Conservation (phyloP, 1,140 invertebrate genomes). For the Lepidurus apus region DNA sequence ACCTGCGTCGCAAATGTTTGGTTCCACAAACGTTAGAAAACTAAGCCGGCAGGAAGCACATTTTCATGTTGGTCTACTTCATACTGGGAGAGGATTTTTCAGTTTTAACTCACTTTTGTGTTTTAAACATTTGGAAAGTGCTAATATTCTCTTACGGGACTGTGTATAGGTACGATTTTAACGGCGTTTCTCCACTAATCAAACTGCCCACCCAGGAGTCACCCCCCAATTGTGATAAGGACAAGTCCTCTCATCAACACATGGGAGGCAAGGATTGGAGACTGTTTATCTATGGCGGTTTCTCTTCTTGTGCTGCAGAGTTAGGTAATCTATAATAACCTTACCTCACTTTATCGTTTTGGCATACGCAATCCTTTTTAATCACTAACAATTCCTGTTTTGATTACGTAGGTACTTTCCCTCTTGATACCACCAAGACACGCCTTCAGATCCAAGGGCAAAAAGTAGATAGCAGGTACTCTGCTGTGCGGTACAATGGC, state of each 20-base stretch:
- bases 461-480: constrained; percentile 67
- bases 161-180: neutral
- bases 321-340: constrained; percentile 62
- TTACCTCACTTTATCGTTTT: neutral
- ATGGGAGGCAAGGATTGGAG: constrained; percentile 57
- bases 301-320: constrained; percentile 88
- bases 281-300: constrained; percentile 87
- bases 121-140: too few species aligned
- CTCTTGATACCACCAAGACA: constrained; percentile 93
- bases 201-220: neutral
- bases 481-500: constrained; percentile 74
- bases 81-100: too few species aligned
- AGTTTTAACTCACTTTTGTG: too few species aligned
- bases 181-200: neutral
- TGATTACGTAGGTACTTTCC: constrained; percentile 82
- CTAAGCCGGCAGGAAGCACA: too few species aligned
- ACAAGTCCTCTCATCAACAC: constrained; percentile 27
- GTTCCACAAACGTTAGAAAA: too few species aligned
- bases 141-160: too few species aligned
- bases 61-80: too few species aligned
- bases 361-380: neutral
- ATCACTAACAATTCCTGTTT: neutral
- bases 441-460: constrained; percentile 92
- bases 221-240: neutral
- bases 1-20: too few species aligned